These are phyloP conservation scores for Hybognathus amarus DNA, from an alignment of 2,797 vertebrate species.

Conservation along the genomic window DNA sequence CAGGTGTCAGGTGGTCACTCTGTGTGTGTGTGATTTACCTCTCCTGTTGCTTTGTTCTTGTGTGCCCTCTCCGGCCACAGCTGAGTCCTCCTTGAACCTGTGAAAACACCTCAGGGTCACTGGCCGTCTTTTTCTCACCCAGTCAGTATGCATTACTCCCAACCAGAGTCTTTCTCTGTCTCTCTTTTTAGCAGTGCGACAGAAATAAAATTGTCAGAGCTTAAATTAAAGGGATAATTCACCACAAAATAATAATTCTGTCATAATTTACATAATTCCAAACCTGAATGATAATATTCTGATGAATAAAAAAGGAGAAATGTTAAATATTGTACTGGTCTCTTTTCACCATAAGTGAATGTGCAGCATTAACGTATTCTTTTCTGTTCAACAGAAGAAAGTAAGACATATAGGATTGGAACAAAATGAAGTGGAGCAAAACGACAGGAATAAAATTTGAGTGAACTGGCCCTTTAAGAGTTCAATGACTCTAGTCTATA, in stretches of 20 bases:
- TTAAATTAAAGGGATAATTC: background rate
- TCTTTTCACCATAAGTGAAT: background rate
- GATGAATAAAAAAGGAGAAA: background rate
- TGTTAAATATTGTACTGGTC: background rate
- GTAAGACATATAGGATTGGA: background rate
- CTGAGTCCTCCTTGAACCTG: constrained; percentile 83
- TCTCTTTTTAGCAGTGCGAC: background rate
- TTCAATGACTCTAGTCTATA: background rate
- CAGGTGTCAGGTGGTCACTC: constrained; percentile 7
- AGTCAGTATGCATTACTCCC: constrained; percentile 44
- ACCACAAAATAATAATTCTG: background rate
- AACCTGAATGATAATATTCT: background rate
- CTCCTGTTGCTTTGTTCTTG: constrained; percentile 72
- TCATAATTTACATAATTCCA: background rate
- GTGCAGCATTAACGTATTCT: background rate
- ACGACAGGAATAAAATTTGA: background rate
- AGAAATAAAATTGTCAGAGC: background rate
- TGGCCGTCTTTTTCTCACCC: constrained; percentile 43
- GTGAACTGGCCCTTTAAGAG: background rate
- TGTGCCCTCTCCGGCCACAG: constrained; percentile 66
- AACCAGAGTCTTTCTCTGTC: background rate
- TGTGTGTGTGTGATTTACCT: constrained; percentile 68
- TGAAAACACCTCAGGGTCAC: constrained; percentile 63
- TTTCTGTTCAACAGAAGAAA: background rate
- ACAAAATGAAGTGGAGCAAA: background rate